A percentile compares a stretch with the other conserved stretches of the same genome.
Evolutionary conservation across 2,113 vertebrate species (phyloP).

Genomic region (Maccullochella peelii): DNA sequence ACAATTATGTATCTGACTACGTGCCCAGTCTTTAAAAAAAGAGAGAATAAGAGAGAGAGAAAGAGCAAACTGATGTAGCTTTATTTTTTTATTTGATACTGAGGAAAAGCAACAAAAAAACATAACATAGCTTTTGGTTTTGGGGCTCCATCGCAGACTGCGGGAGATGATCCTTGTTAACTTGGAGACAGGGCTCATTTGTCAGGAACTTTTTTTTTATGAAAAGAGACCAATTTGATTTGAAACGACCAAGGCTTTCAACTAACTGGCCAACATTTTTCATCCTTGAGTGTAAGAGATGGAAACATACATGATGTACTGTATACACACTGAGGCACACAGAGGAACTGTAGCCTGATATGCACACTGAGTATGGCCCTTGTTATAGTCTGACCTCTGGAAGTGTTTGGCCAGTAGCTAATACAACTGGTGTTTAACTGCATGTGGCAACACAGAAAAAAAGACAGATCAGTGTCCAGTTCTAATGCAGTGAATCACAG

Average conservation of each 20-base stretch:
- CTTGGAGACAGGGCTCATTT: neutral
- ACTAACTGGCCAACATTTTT: neutral
- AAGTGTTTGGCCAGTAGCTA: conserved; percentile 4
- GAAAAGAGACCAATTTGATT: neutral
- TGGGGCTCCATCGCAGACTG: neutral
- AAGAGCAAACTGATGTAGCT: neutral
- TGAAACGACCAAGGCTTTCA: neutral
- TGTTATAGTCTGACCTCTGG: neutral
- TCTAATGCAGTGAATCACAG: conserved; percentile 32
- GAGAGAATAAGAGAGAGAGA: neutral
- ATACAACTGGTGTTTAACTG: conserved; percentile 8
- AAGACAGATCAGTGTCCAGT: no score
- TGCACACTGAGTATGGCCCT: neutral
- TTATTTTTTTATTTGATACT: neutral
- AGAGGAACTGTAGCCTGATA: neutral
- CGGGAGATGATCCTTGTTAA: neutral
- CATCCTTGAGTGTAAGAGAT: neutral
- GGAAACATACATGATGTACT: neutral
- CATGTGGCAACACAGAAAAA: conserved; percentile 2
- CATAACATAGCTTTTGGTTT: no score
- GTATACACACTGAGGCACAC: neutral
- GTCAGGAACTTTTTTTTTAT: neutral
- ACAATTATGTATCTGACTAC: neutral
- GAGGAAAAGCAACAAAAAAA: neutral
- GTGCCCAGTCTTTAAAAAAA: neutral